Evolutionary conservation across 2,797 vertebrate species (phyloP).

Genomic region (Acanthiza pusilla): DNA sequence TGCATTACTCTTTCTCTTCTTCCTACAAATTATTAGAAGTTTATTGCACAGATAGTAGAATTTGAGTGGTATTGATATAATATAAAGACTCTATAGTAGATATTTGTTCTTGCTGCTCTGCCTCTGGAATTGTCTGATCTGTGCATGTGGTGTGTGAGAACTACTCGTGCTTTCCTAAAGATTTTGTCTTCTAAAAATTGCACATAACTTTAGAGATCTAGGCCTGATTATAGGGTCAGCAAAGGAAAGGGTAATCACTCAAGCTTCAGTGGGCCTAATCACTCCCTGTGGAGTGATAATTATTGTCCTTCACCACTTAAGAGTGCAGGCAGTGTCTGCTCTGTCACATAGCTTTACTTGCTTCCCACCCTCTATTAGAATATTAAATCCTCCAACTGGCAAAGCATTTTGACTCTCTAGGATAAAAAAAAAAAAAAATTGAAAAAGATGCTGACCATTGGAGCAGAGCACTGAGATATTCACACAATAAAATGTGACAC

Average conservation of each 20-base stretch:
- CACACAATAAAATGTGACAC: not conserved
- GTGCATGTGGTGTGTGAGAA: not conserved
- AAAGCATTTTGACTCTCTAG: not conserved
- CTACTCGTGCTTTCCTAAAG: not conserved
- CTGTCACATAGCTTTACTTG: conserved; percentile 27
- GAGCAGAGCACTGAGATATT: not conserved
- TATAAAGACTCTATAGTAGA: not conserved
- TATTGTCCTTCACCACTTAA: conserved; percentile 24
- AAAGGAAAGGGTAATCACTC: conserved; percentile 44
- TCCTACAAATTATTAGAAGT: not conserved
- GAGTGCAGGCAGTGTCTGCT: conserved; percentile 32
- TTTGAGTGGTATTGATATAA: not conserved
- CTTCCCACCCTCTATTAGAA: conserved; percentile 34
- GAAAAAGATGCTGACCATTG: not conserved
- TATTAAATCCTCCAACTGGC: conserved; percentile 29
- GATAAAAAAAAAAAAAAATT: not conserved
- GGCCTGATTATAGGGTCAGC: conserved; percentile 43
- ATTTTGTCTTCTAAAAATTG: conserved; percentile 1
- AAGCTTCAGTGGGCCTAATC: conserved; percentile 46
- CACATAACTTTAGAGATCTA: conserved; percentile 5
- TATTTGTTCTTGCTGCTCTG: not conserved
- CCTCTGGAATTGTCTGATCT: not conserved
- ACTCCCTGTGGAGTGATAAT: conserved; percentile 56
- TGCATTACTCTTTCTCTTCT: not conserved
- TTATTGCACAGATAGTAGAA: not conserved